A percentile compares a stretch with the other conserved stretches of the same genome.
Conservation (phyloP, 2,888 invertebrate species). For the Stenolophus ochropezus region DNA sequence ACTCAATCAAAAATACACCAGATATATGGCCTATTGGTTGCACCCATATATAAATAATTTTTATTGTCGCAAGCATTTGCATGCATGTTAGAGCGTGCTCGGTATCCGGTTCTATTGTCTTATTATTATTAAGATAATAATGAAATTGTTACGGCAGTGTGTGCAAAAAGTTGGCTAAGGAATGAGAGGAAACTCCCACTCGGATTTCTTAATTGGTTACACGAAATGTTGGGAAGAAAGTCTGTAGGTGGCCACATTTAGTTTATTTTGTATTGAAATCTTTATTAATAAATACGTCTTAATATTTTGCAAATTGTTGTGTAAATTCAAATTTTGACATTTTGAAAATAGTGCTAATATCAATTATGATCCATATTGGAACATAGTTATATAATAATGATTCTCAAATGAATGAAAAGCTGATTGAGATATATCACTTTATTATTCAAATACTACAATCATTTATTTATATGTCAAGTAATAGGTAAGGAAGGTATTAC, state of each 20-base stretch:
- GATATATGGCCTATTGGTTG: background rate
- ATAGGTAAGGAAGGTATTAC: too few relatives aligned
- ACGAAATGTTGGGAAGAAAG: background rate
- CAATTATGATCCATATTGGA: background rate
- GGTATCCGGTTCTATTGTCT: constrained; percentile 32
- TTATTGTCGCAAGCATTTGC: background rate
- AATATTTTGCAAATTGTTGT: background rate
- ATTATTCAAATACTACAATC: background rate
- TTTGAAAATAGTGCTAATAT: background rate
- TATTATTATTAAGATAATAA: background rate
- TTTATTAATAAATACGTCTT: background rate
- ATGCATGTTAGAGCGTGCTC: constrained; percentile 2
- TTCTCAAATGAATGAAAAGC: background rate
- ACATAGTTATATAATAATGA: background rate
- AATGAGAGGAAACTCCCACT: background rate
- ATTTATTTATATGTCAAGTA: too few relatives aligned
- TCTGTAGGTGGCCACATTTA: background rate
- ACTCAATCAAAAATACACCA: background rate
- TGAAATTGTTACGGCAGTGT: background rate
- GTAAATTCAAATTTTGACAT: background rate
- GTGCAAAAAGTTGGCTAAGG: background rate
- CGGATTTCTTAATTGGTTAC: background rate
- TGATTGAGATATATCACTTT: background rate
- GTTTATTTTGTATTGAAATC: background rate
- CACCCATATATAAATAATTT: background rate